Evolutionary conservation across 2,113 vertebrate species (phyloP).

Genomic region (Nematolebias whitei): DNA sequence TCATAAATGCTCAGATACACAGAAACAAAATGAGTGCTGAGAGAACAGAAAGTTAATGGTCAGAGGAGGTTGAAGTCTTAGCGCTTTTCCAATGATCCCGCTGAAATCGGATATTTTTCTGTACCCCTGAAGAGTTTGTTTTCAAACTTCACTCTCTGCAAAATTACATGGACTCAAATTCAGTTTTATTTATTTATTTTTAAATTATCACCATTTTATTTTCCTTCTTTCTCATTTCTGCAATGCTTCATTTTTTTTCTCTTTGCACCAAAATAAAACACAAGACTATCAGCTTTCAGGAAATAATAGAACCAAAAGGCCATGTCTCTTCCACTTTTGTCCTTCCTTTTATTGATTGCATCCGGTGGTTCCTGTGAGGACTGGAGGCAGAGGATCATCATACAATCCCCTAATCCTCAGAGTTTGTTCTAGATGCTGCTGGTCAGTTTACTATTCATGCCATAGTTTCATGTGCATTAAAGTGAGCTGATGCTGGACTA

Average conservation of each 20-base stretch:
- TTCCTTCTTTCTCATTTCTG: not conserved
- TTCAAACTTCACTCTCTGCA: conserved; percentile 18
- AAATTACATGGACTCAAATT: conserved; percentile 21
- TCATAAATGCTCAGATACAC: conserved; percentile 20
- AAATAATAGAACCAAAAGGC: conserved; percentile 28
- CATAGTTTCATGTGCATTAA: conserved; percentile 17
- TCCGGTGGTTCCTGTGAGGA: conserved; percentile 25
- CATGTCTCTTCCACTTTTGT: conserved; percentile 29
- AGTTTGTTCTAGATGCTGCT: not conserved
- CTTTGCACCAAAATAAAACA: not conserved
- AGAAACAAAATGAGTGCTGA: conserved; percentile 51
- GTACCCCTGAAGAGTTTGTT: conserved; percentile 7
- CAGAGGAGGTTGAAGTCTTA: conserved; percentile 13
- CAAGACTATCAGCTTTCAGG: conserved; percentile 14
- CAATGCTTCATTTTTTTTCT: conserved; percentile 8
- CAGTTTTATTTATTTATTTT: too few species aligned
- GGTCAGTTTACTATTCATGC: not conserved
- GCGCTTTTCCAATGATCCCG: conserved; percentile 38
- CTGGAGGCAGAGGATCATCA: conserved; percentile 7
- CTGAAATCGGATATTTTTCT: too few species aligned
- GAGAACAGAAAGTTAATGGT: conserved; percentile 56
- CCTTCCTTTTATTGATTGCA: conserved; percentile 58
- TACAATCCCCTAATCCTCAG: conserved; percentile 26
- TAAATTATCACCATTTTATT: not conserved
- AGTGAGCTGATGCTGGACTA: not conserved